A percentile compares a stretch with the other conserved stretches of the same genome.
Evolutionary conservation across 2,888 invertebrate genomes (phyloP).

Genomic region (Leptura quadrifasciata): DNA sequence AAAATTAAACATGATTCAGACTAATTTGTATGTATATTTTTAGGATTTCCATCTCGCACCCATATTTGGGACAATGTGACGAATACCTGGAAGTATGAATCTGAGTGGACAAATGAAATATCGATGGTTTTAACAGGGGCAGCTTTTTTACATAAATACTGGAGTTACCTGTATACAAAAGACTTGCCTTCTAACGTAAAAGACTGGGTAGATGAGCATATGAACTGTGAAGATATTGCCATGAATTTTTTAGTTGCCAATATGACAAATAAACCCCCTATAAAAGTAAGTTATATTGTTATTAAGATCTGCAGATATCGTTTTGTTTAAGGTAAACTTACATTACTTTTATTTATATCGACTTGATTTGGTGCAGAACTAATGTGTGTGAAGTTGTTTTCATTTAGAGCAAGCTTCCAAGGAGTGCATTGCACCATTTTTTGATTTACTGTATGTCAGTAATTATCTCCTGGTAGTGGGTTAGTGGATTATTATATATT

Average conservation of each 20-base stretch:
- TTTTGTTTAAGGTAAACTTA: too few relatives aligned
- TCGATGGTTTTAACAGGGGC: conserved; percentile 98
- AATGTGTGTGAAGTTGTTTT: too few relatives aligned
- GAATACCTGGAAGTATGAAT: conserved; percentile 93
- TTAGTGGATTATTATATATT: too few relatives aligned
- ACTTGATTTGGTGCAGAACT: too few relatives aligned
- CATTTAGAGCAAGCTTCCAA: too few relatives aligned
- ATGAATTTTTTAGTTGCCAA: conserved; percentile 98
- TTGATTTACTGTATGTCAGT: too few relatives aligned
- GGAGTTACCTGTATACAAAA: conserved; percentile 95
- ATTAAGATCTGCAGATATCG: not conserved
- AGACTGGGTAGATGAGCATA: conserved; percentile 94
- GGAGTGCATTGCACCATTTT: too few relatives aligned
- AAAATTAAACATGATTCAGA: too few relatives aligned
- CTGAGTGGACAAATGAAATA: conserved; percentile 97
- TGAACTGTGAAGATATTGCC: conserved; percentile 99
- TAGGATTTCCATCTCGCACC: conserved; percentile 94
- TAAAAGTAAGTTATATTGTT: conserved; percentile 80
- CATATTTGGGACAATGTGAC: conserved; percentile 95
- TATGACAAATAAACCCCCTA: conserved; percentile 93
- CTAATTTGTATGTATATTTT: conserved; percentile 23
- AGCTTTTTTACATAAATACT: conserved; percentile 97
- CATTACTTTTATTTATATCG: not conserved
- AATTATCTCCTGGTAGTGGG: too few relatives aligned
- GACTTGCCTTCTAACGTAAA: conserved; percentile 90